Base-by-base conservation (phyloP, 2,797 vertebrate genomes). In the Catostomus latipinnis region DNA sequence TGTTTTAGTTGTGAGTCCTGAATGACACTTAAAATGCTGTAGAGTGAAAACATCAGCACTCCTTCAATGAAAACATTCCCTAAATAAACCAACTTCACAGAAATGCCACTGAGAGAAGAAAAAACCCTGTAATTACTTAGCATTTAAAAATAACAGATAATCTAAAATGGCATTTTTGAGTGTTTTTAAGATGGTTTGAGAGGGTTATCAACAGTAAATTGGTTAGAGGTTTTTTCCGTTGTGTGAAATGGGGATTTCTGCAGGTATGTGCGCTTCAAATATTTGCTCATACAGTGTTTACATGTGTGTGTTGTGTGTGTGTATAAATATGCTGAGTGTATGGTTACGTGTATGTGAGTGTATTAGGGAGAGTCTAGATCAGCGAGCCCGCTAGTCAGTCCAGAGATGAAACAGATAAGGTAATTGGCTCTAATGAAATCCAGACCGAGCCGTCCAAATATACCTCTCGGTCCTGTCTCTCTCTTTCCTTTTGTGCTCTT, bases 391-490 rank as follows among this genome's bases (percentile, higher is more conserved):
- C 92, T 92, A 95, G 95, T 95, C 95, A 95, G 93, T 93, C 92
- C 91, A 94, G 93, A 97, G 95, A 98, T 98, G 96, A 98, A 98
- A 98, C 95, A 96, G 95, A 97, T 96, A 96, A 96, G 95, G 97
- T 98, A 98, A 98, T 98, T 98, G 95, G 92, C 94, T 95, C 90
- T 98, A 98, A 99, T 98, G 95, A 96, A 97, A 97, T 95, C 96
- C 97, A 98, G 97, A 96, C 96, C 92, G 93, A 88, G 93, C 90
- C 92, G 92, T 87, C 93, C 94, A 63, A 70, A 80, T 73, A 49
- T 56, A 72, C 65, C 12, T 52, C 65, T 62, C 62, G 61, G 54
- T 43, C 10, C 63, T 61, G 16, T 74, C 43, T 65, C 56, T 70
- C 46, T 48, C 16, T 62, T 76, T 62, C 45, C 4, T 54, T 66